Conservation (phyloP, 2,888 invertebrate species). For the Drosophila robusta region DNA sequence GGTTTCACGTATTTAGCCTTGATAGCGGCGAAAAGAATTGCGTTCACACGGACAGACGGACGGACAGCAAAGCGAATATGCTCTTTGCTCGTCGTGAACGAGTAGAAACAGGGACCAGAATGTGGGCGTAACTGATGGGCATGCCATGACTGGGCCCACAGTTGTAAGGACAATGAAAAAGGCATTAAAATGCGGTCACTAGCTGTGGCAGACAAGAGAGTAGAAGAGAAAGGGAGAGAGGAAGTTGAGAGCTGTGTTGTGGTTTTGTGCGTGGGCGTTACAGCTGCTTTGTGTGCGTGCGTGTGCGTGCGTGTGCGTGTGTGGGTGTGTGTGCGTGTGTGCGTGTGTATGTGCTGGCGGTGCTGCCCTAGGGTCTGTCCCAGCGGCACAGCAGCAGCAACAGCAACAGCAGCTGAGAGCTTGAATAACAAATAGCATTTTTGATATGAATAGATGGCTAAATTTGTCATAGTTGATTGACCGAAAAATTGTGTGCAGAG, state of each 20-base stretch:
- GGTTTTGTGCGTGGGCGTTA: slow-evolving; percentile 36
- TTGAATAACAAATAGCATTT: slow-evolving; percentile 59
- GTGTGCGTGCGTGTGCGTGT: not conserved
- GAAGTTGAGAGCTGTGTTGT: slow-evolving; percentile 10
- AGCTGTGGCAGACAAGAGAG: slow-evolving; percentile 1
- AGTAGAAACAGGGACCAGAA: slow-evolving; percentile 1
- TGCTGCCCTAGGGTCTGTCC: slow-evolving; percentile 19
- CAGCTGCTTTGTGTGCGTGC: slow-evolving; percentile 3
- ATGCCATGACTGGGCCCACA: slow-evolving; percentile 20
- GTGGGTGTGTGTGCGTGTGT: slow-evolving; percentile 11
- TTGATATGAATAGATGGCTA: slow-evolving; percentile 53
- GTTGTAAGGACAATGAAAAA: slow-evolving; percentile 75
- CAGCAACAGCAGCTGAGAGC: slow-evolving; percentile 27
- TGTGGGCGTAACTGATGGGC: not conserved
- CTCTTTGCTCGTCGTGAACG: no score
- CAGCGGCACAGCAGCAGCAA: slow-evolving; percentile 16
- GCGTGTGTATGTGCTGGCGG: not conserved
- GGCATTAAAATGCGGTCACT: slow-evolving; percentile 78
- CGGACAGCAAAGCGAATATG: no score
- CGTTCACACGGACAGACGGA: no score
- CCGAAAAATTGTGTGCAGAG: slow-evolving; percentile 57
- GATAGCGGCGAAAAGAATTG: no score
- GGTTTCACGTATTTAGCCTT: no score
- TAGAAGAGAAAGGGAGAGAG: slow-evolving; percentile 9
- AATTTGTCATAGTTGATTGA: slow-evolving; percentile 66